These are phyloP conservation scores for Pardosa pseudoannulata DNA, from an alignment of 2,888 invertebrate genomes.

Conservation along the genomic window DNA sequence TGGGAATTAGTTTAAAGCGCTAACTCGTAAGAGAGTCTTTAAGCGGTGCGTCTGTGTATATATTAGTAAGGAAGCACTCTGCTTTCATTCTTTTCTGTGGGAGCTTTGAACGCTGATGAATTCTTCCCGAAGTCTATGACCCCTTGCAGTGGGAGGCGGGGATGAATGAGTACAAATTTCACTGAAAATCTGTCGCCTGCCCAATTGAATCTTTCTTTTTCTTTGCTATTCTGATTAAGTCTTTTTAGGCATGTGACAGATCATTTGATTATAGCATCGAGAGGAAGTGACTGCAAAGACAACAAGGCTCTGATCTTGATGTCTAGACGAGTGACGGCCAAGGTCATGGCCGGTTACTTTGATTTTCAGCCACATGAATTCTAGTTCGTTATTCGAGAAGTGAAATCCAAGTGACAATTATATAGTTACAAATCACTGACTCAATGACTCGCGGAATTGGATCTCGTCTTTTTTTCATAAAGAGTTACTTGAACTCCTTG, in stretches of 20 bases:
- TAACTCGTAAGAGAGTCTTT: too few species aligned
- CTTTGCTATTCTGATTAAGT: slow-evolving; percentile 1
- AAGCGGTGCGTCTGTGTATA: too few species aligned
- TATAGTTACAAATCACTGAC: neutral
- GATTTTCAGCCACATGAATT: neutral
- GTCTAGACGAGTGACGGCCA: slow-evolving; percentile 42
- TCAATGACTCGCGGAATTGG: neutral
- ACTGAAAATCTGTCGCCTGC: slow-evolving; percentile 19
- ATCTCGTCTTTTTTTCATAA: neutral
- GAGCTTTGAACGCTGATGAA: slow-evolving; percentile 19
- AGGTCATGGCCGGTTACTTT: slow-evolving; percentile 43
- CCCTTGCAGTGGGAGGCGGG: neutral
- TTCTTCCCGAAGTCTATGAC: slow-evolving; percentile 37
- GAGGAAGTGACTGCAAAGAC: slow-evolving; percentile 27
- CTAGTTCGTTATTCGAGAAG: neutral
- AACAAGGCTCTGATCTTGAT: slow-evolving; percentile 21
- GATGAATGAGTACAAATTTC: neutral
- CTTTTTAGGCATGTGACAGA: neutral
- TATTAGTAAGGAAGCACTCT: too few species aligned
- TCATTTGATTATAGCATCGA: slow-evolving; percentile 9
- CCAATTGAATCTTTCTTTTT: slow-evolving; percentile 24
- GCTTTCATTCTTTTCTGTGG: too few species aligned
- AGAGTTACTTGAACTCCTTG: neutral
- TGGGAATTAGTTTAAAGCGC: too few species aligned
- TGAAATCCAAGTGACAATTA: slow-evolving; percentile 46